Percentiles rank a stretch among this genome's conserved stretches.
Conservation (phyloP, 2,797 vertebrate species). For the Columba guinea region DNA sequence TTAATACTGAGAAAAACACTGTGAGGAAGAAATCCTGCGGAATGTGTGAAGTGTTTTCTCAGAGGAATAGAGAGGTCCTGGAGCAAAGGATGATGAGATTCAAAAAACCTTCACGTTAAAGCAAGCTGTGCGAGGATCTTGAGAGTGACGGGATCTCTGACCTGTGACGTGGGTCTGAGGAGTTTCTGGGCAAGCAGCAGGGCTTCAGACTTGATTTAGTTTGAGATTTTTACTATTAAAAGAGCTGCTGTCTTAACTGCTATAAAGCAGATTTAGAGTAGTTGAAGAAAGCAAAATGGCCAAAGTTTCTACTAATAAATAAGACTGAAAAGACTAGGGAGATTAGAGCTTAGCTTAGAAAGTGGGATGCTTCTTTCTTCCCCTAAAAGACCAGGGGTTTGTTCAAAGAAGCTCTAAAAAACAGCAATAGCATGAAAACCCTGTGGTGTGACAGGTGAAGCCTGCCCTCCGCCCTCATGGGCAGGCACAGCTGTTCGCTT, state of each 20-base stretch:
- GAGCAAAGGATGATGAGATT: not conserved
- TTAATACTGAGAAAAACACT: not conserved
- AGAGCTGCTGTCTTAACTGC: not conserved
- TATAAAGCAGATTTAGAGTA: not conserved
- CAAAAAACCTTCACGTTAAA: not conserved
- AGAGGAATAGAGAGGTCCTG: not conserved
- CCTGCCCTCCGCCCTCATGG: not conserved
- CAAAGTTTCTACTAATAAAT: not conserved
- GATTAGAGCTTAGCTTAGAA: not conserved
- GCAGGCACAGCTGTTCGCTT: fast-evolving
- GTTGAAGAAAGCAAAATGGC: not conserved
- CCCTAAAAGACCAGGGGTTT: not conserved
- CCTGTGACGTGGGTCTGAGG: not conserved
- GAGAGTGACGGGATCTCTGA: not conserved
- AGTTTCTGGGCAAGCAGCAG: not conserved
- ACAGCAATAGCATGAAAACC: not conserved
- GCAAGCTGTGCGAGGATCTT: not conserved
- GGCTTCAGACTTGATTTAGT: not conserved
- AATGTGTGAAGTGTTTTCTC: not conserved
- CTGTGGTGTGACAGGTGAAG: not conserved
- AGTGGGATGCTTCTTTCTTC: not conserved
- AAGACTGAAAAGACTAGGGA: not conserved
- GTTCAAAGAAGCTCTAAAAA: not conserved
- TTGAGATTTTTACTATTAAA: not conserved
- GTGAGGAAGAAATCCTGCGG: not conserved